Evolutionary conservation across 2,113 vertebrate species (phyloP).

Genomic region (Oryzias melastigma): DNA sequence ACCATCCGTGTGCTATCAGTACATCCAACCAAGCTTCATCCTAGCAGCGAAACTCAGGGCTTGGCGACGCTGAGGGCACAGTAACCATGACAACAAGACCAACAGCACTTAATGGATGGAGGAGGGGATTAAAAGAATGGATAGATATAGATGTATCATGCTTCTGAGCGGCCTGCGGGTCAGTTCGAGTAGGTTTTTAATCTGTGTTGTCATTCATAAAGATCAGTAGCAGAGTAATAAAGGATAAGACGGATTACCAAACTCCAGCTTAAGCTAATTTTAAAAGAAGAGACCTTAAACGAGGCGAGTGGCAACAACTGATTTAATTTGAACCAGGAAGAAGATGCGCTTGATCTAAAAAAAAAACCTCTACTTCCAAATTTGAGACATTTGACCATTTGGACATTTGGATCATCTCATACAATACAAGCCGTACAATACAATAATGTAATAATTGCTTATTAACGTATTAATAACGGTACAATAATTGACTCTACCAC

Average conservation of each 20-base stretch:
- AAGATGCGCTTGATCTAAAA: no score
- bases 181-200: conserved; percentile 16
- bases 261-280: not conserved
- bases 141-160: conserved; percentile 26
- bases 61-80: conserved; percentile 46
- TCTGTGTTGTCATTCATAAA: conserved; percentile 4
- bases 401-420: no score
- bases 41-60: conserved; percentile 32
- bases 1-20: not conserved
- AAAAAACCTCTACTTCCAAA: no score
- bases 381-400: no score
- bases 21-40: conserved; percentile 21
- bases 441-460: no score
- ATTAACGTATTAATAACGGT: no score
- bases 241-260: not conserved
- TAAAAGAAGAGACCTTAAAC: not conserved
- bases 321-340: no score
- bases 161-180: conserved; percentile 30
- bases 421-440: no score
- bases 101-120: conserved; percentile 56
- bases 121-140: conserved; percentile 40
- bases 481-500: no score
- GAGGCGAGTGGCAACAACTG: no score
- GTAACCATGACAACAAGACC: conserved; percentile 70
- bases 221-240: not conserved